Conservation (phyloP, 1,140 invertebrate genomes). For the Neuroterus valhalla region DNA sequence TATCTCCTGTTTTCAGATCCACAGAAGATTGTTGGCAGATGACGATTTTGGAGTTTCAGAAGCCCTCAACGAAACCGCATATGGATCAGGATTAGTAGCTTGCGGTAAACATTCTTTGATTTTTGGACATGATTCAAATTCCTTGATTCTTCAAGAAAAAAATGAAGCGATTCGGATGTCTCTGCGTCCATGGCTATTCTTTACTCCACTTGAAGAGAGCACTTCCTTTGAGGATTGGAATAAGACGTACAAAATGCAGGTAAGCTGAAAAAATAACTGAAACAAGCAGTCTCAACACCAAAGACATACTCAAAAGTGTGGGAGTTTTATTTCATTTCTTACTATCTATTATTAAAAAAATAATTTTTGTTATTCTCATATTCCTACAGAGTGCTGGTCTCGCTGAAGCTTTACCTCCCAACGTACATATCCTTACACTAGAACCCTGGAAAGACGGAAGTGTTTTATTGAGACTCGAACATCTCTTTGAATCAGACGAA, state of each 20-base stretch:
- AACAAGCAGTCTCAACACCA: slow-evolving; percentile 38
- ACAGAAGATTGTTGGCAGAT: slow-evolving; percentile 89
- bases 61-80: slow-evolving; percentile 91
- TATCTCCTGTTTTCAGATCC: slow-evolving; percentile 83
- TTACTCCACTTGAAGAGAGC: slow-evolving; percentile 66
- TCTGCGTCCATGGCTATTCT: slow-evolving; percentile 72
- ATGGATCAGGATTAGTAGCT: slow-evolving; percentile 85
- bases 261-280: slow-evolving; percentile 56
- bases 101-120: slow-evolving; percentile 85
- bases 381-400: slow-evolving; percentile 73
- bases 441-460: slow-evolving; percentile 85
- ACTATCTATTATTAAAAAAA: no score
- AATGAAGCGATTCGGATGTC: slow-evolving; percentile 56
- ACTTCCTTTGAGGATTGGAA: slow-evolving; percentile 70
- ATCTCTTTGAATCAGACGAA: slow-evolving; percentile 87
- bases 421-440: slow-evolving; percentile 91
- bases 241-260: slow-evolving; percentile 67
- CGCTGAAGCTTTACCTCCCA: slow-evolving; percentile 79
- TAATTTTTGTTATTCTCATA: no score
- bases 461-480: slow-evolving; percentile 89
- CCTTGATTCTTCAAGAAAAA: slow-evolving; percentile 61
- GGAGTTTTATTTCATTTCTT: neutral
- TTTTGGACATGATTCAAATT: slow-evolving; percentile 63
- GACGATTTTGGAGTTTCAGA: slow-evolving; percentile 96
- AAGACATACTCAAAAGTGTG: slow-evolving; percentile 49